These are phyloP conservation scores for Shargacucullia verbasci DNA, from an alignment of 2,888 invertebrate species.

Conservation along the genomic window DNA sequence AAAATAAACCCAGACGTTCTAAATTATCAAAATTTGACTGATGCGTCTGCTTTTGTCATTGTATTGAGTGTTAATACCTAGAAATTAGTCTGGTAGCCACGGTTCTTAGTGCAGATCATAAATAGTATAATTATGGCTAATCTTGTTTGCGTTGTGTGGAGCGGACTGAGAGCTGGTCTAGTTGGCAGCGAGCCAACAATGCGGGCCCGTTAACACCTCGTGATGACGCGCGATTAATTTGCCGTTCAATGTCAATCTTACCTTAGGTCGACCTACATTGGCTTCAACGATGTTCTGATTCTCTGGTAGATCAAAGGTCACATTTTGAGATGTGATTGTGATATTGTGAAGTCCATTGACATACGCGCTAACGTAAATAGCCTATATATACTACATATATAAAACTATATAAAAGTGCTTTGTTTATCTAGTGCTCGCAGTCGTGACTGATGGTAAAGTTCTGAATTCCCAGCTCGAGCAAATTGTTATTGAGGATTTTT, in stretches of 20 bases:
- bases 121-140: conserved; percentile 41
- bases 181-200: conserved; percentile 75
- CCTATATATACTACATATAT: too few relatives aligned
- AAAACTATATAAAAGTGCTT: too few relatives aligned
- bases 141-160: conserved; percentile 54
- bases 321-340: conserved; percentile 30
- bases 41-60: conserved; percentile 33
- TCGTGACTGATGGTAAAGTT: too few relatives aligned
- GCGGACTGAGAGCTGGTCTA: conserved; percentile 64
- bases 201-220: conserved; percentile 66
- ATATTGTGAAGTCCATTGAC: conserved; percentile 4
- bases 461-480: too few relatives aligned
- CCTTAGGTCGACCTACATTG: conserved; percentile 68
- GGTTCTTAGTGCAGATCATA: conserved; percentile 62
- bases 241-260: conserved; percentile 81
- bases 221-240: conserved; percentile 64
- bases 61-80: conserved; percentile 28
- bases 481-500: too few relatives aligned
- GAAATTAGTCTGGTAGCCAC: conserved; percentile 24
- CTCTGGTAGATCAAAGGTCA: conserved; percentile 28
- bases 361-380: not conserved
- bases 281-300: conserved; percentile 42
- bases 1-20: conserved; percentile 51
- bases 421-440: too few relatives aligned
- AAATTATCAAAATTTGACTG: conserved; percentile 35